Evolutionary conservation across 2,113 vertebrate species (phyloP).

Genomic region (Anhinga rufa): DNA sequence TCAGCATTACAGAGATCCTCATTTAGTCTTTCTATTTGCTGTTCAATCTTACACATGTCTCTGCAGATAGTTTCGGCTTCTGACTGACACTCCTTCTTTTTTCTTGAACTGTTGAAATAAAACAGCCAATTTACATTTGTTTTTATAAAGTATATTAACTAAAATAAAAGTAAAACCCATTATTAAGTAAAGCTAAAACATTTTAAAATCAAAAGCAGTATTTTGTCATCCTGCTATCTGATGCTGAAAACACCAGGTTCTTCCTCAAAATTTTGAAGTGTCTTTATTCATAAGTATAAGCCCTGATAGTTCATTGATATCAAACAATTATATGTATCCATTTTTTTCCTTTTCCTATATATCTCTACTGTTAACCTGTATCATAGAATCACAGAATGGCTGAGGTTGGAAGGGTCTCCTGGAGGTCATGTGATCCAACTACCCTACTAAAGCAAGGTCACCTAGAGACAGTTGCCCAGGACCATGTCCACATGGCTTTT

Average conservation of each 20-base stretch:
- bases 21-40: conserved; percentile 64
- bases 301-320: neutral
- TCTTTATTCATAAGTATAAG: neutral
- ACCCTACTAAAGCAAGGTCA: neutral
- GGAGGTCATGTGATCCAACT: neutral
- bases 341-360: neutral
- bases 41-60: conserved; percentile 65
- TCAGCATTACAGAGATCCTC: conserved; percentile 63
- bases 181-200: neutral
- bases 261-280: neutral
- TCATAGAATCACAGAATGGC: neutral
- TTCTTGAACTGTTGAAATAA: conserved; percentile 49
- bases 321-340: neutral
- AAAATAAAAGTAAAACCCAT: neutral
- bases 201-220: neutral
- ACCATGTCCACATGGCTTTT: neutral
- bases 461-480: neutral
- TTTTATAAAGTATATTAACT: neutral
- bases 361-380: neutral
- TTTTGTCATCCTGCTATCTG: neutral
- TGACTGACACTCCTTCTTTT: neutral
- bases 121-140: neutral
- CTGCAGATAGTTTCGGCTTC: conserved; percentile 57
- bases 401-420: neutral
- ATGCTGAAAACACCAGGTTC: neutral